A percentile compares a stretch with the other conserved stretches of the same genome.
Conservation (phyloP, 2,888 invertebrate genomes). For the Elaeidobius kamerunicus region DNA sequence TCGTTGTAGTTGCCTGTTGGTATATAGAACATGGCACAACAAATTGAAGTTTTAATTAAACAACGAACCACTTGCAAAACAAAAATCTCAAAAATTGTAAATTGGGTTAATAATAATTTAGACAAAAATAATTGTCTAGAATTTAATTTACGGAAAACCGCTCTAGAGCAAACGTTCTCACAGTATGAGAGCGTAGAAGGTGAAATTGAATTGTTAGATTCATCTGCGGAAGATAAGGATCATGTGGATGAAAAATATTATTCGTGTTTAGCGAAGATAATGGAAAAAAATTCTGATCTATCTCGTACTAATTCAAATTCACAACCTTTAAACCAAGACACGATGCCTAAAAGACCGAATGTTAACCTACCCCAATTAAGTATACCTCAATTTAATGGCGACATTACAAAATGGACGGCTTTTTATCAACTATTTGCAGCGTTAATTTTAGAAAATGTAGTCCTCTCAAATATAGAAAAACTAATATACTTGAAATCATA, state of each 20-base stretch:
- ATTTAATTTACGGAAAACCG: too few species aligned
- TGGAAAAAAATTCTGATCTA: background rate
- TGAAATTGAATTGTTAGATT: background rate
- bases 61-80: background rate
- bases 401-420: conserved; percentile 3
- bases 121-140: background rate
- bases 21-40: background rate
- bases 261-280: too few species aligned
- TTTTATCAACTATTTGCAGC: conserved; percentile 4
- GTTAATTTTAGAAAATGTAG: background rate
- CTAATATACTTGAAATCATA: conserved; percentile 4
- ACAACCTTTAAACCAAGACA: background rate
- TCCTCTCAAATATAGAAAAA: background rate
- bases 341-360: background rate
- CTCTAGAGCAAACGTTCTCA: too few species aligned
- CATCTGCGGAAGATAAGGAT: background rate
- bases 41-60: background rate
- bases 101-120: background rate
- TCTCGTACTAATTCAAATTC: background rate
- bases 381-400: conserved; percentile 1
- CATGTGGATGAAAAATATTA: background rate
- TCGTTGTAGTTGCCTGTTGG: background rate
- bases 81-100: background rate
- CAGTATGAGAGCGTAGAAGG: background rate
- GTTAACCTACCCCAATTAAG: conserved; percentile 3